These are phyloP conservation scores for Drosophila ezoana DNA, from an alignment of 2,888 invertebrate species.

Conservation along the genomic window DNA sequence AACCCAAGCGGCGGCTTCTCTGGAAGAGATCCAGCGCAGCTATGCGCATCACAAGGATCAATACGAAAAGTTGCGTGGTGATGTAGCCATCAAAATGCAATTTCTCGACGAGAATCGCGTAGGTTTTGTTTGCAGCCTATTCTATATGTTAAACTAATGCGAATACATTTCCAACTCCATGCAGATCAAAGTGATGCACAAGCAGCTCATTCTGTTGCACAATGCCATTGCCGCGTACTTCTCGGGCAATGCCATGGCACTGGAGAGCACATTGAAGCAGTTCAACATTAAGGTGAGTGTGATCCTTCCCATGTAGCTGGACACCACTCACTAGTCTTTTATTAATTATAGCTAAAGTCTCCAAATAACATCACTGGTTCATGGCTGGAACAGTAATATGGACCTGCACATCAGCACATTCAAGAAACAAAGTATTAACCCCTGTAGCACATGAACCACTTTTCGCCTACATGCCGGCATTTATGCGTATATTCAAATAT, in stretches of 20 bases:
- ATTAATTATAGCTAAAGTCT: constrained; percentile 86
- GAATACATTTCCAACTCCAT: neutral
- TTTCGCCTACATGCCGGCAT: constrained; percentile 40
- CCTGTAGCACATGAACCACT: constrained; percentile 23
- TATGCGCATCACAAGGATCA: constrained; percentile 94
- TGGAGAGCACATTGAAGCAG: constrained; percentile 97
- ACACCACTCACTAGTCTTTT: neutral
- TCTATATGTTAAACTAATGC: neutral
- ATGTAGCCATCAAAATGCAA: constrained; percentile 97
- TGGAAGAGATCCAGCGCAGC: constrained; percentile 92
- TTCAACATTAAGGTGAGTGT: constrained; percentile 93
- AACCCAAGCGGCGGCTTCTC: constrained; percentile 87
- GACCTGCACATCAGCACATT: constrained; percentile 16
- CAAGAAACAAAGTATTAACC: constrained; percentile 30
- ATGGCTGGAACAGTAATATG: constrained; percentile 91
- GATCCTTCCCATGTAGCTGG: neutral
- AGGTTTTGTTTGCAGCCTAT: constrained; percentile 66
- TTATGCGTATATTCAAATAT: constrained; percentile 31
- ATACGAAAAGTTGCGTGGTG: constrained; percentile 96
- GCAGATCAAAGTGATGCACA: constrained; percentile 99
- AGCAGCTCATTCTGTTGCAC: constrained; percentile 97
- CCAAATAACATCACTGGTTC: constrained; percentile 91
- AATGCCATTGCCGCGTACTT: constrained; percentile 99
- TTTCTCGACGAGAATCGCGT: constrained; percentile 99
- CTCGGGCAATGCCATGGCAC: constrained; percentile 96